Base-by-base conservation (phyloP, 2,888 invertebrate genomes). In the Osedax frankpressi region DNA sequence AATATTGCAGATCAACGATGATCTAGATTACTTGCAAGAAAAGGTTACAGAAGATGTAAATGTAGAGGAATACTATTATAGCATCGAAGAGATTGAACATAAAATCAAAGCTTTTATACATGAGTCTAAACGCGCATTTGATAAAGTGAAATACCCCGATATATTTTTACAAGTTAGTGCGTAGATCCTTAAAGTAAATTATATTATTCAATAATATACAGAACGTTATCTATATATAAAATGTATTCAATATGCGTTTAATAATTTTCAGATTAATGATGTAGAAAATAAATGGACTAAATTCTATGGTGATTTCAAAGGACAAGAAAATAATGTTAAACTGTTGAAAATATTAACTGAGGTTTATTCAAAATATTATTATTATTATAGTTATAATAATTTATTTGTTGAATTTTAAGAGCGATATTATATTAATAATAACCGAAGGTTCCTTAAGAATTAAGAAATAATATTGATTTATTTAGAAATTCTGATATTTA, bases 1-100 rank as follows among this genome's bases (percentile, higher is more conserved):
- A 26, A 11, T 25, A n/a, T 86, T 87, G 76, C 87, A 89, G 82
- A 90, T 92, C 74, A 89, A 90, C 82, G 87, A 87, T 27, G 90
- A 89, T 81, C 86, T 92, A 74, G 88, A 89, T 79, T 89, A 89
- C 79, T 85, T 90, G 75, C 87, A 87, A 77, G 44, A 44, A 44
- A 44, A 44, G 19, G 19, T 44, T 19, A 44, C 44, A 11, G 44
- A 44, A 44, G 19, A 6, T 19, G 44, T 44, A 19, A 44, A 44
- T 44, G 44, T 44, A 11, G 44, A 44, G 44, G 44, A 44, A 44
- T 44, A 44, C 19, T 11, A 11, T 44, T 44, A 44, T 19, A 44
- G 44, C 44, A 44, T 44, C 19, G 44, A 44, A 44, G 44, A 11
- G 6, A 44, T 44, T 44, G 44, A 44, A 44, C 44, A 44, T 11